These are phyloP conservation scores for Sinocyclocheilus anshuiensis DNA, from an alignment of 2,113 vertebrate species.

Conservation along the genomic window DNA sequence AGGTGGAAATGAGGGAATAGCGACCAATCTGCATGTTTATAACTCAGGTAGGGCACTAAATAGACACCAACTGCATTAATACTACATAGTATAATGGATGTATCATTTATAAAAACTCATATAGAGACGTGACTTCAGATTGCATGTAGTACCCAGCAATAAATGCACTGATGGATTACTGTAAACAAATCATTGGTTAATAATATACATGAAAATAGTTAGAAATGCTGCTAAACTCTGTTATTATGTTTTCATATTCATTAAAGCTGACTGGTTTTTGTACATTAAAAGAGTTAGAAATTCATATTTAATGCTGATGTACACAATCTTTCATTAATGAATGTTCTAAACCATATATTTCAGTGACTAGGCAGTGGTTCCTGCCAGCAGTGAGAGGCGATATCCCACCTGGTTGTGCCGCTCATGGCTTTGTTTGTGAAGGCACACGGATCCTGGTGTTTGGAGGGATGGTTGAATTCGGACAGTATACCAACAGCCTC, in stretches of 20 bases:
- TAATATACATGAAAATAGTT: neutral
- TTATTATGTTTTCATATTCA: neutral
- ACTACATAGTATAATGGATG: neutral
- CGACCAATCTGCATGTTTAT: conserved; percentile 93
- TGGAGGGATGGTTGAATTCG: conserved; percentile 98
- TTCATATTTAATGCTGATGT: neutral
- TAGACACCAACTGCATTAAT: neutral
- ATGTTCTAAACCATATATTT: conserved; percentile 31
- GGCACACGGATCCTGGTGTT: conserved; percentile 92
- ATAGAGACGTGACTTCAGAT: neutral
- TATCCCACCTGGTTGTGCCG: conserved; percentile 95
- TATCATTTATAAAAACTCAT: neutral
- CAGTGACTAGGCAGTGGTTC: conserved; percentile 96
- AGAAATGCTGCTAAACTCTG: neutral
- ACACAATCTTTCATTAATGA: neutral
- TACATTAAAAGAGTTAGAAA: neutral
- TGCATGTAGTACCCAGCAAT: neutral
- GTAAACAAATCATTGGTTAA: neutral
- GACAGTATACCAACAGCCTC: conserved; percentile 92
- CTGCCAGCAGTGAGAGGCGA: conserved; percentile 96
- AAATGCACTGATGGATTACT: neutral
- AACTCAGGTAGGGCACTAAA: conserved; percentile 84
- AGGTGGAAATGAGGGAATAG: conserved; percentile 94
- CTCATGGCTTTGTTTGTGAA: conserved; percentile 95
- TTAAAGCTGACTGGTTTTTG: neutral